These are phyloP conservation scores for Rugalucina vietnamica DNA, from an alignment of 2,888 invertebrate species.

Conservation along the genomic window DNA sequence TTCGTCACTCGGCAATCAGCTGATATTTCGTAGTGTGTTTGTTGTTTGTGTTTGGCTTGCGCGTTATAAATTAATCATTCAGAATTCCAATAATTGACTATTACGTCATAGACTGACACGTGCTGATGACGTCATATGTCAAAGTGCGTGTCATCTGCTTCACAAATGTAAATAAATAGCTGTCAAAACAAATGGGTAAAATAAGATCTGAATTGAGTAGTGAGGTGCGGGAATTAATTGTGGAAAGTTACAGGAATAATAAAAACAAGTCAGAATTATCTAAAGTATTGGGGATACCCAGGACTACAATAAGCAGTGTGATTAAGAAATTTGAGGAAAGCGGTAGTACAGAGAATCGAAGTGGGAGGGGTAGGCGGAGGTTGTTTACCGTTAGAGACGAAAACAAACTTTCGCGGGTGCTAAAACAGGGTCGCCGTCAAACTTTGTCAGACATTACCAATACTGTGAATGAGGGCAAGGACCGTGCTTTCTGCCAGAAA, in stretches of 20 bases:
- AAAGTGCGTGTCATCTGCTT: not conserved
- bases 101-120: no score
- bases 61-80: no score
- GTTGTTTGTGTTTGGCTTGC: no score
- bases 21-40: no score
- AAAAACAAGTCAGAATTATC: conserved; percentile 19
- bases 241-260: conserved; percentile 11
- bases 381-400: conserved; percentile 26
- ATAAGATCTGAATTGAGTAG: not conserved
- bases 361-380: conserved; percentile 15
- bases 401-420: conserved; percentile 9
- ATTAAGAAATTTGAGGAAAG: not conserved
- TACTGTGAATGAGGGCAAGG: conserved; percentile 10
- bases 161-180: not conserved
- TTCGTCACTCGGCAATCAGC: no score
- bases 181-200: not conserved
- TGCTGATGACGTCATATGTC: not conserved
- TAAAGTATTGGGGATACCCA: conserved; percentile 21
- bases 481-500: conserved; percentile 7
- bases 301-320: conserved; percentile 2
- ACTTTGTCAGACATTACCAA: conserved; percentile 12
- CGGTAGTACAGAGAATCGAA: conserved; percentile 18
- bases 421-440: conserved; percentile 21
- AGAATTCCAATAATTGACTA: no score
- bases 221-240: not conserved